These are phyloP conservation scores for Grammomys dolichurus DNA, from an alignment of 2,113 vertebrate genomes.

Conservation along the genomic window DNA sequence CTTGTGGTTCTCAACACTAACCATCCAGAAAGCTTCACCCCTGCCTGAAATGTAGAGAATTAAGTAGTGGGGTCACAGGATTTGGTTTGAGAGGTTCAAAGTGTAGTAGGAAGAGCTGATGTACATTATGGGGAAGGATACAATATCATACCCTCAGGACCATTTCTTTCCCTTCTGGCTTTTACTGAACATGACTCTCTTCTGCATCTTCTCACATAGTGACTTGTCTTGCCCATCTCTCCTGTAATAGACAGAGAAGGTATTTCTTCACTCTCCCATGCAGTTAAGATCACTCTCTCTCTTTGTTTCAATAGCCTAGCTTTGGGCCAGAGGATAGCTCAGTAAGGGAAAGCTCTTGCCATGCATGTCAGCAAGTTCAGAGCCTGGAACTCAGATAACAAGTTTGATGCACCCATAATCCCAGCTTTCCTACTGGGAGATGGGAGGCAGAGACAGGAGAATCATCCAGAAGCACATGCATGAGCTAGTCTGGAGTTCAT, in stretches of 20 bases:
- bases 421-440: background rate
- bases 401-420: background rate
- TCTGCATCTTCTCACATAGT: background rate
- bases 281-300: background rate
- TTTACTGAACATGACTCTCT: background rate
- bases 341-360: background rate
- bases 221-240: background rate
- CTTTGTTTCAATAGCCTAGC: background rate
- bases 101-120: background rate
- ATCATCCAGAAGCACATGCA: background rate
- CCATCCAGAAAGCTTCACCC: background rate
- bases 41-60: background rate
- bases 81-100: background rate
- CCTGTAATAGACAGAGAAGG: background rate
- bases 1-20: background rate
- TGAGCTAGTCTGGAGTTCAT: background rate
- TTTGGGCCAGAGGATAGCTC: background rate
- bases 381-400: background rate
- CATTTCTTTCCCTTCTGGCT: background rate
- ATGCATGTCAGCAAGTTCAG: background rate
- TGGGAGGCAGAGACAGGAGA: background rate
- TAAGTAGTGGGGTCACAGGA: background rate
- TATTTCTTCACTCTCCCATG: background rate
- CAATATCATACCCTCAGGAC: rapidly evolving
- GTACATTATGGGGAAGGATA: background rate